Evolutionary conservation across 92 coral and sea anemone genomes (phyloP), one percentile per base, ranked within the genome.

Genomic region (Palythoa caribaeorum): DNA sequence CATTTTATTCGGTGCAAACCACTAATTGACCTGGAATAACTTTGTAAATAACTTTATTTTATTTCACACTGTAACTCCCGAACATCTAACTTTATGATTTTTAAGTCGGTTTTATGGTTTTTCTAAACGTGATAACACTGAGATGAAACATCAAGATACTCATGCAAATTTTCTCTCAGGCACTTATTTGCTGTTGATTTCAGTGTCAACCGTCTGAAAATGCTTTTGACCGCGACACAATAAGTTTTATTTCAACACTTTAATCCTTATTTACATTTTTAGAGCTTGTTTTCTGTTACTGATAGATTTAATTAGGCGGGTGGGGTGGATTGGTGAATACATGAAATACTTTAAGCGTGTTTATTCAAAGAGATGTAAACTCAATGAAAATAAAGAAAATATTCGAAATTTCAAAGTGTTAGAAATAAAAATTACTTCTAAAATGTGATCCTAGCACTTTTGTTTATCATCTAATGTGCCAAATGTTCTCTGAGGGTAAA

Each of bases 181-280:
- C 40, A 3, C 12, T 38, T 12, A 48, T 50, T 47, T 66, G 73
- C 65, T 69, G 3, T 9, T 10, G 19, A 19, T 13, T 28, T 28
- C 28, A 28, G 28, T 80, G 85, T 20, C 55, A 40, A 73, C 66
- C 47, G 38, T 66, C 76, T 65, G 76, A 36, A 9, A n/a, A 19
- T 39, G 47, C 28, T 19, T 11, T 60, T 66, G 38, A 66, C 63
- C 60, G 3, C 20, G 76, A 62, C 62, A 81, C 86, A 65, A 63
- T 81, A 81, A 70, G 20, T 9, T 14, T 28, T 40, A 63, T 19
- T 28, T 65, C 73, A 59, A n/a, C 73, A 68, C 86, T 19, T 37
- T 65, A 68, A 68, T 66, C 72, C 57, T 28, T 81, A 81, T 40
- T 48, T 66, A 50, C 63, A 81, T 28, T 35, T 81, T 65, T 76